A percentile compares a stretch with the other conserved stretches of the same genome.
phyloP scores from a whole-genome alignment of 2,797 vertebrate genomes.

The Rhincodon typus region DNA sequence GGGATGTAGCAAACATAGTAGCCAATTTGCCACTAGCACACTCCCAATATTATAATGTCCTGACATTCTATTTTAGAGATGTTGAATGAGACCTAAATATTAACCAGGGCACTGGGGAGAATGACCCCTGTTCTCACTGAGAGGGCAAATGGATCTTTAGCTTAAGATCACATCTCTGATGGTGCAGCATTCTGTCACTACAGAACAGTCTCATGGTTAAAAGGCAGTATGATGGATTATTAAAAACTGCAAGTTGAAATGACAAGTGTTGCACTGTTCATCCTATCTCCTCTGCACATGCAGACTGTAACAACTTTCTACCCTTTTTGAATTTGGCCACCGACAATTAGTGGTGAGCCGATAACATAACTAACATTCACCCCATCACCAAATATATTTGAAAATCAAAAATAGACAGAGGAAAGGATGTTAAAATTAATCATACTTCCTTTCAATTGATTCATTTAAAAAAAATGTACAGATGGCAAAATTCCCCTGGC shows the following conservation, averaged over 20 bases:
- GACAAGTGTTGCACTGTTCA: background rate
- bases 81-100: background rate
- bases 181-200: background rate
- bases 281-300: background rate
- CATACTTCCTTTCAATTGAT: slow-evolving; percentile 28
- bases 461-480: background rate
- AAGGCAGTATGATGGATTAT: background rate
- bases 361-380: background rate
- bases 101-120: background rate
- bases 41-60: background rate
- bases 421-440: slow-evolving; percentile 31
- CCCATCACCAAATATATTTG: slow-evolving; percentile 1
- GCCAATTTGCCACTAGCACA: background rate
- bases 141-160: no score
- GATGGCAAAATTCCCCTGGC: background rate
- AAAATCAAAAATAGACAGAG: slow-evolving; percentile 29
- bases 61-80: background rate
- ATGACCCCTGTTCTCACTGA: background rate
- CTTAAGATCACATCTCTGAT: background rate
- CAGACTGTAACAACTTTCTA: background rate
- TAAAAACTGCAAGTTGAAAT: background rate
- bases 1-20: background rate
- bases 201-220: background rate
- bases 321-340: background rate
- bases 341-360: background rate